Evolutionary conservation across 2,797 vertebrate species (phyloP).

Genomic region (Mionectes olivaceus): DNA sequence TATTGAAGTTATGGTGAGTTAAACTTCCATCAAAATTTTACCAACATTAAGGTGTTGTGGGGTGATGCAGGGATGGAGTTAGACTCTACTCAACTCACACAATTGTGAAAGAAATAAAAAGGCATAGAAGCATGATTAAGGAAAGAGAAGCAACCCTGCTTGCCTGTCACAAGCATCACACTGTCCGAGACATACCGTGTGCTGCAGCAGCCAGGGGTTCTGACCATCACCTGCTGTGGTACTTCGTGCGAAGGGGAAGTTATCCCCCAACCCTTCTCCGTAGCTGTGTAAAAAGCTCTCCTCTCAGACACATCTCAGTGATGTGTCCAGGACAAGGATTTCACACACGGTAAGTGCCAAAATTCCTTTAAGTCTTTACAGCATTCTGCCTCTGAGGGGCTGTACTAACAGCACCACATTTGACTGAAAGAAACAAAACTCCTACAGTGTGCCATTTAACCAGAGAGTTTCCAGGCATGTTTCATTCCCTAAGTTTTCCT

Average conservation of each 20-base stretch:
- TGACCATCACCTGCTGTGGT: not conserved
- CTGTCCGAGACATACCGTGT: not conserved
- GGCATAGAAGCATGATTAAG: constrained; percentile 43
- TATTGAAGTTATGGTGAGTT: not conserved
- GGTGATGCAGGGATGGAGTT: not conserved
- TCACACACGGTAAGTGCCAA: not conserved
- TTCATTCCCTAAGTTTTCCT: not conserved
- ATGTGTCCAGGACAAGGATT: not conserved
- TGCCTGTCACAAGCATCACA: not conserved
- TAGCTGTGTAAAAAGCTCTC: not conserved
- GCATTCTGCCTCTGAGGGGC: not conserved
- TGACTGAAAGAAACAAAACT: not conserved
- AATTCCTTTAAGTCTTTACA: not conserved
- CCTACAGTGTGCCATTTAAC: not conserved
- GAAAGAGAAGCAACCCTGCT: constrained; percentile 8
- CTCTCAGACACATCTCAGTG: not conserved
- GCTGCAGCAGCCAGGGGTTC: not conserved
- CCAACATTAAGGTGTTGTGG: not conserved
- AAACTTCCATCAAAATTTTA: not conserved
- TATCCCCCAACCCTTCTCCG: not conserved
- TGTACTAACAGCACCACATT: not conserved
- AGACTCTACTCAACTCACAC: constrained; percentile 58
- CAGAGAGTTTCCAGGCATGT: not conserved
- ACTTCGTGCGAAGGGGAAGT: not conserved
- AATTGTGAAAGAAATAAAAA: constrained; percentile 31